Base-by-base conservation (phyloP, 2,888 invertebrate species). In the Subacronicta megacephala region DNA sequence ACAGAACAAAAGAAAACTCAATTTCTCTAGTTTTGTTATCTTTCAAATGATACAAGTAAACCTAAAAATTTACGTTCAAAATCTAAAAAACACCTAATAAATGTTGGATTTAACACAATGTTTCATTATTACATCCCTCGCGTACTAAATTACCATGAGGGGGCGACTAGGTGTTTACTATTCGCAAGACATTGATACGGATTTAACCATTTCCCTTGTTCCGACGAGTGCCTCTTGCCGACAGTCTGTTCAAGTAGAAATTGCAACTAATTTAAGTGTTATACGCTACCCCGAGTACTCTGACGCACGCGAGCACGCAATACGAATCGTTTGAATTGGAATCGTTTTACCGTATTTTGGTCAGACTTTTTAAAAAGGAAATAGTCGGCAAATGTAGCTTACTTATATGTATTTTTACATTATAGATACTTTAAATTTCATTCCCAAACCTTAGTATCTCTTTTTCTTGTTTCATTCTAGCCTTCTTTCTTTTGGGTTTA, bases 211-310 rank as follows among this genome's bases (percentile, higher is more conserved):
- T 91, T 91, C 89, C 89, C 81, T 83, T 90, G 84, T 78, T 79
- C 83, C 78, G 81, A 78, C 87, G 83, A 90, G 87, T 88, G 89
- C 78, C 84, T 88, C 85, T 88, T 81, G 80, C 84, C 78, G 81
- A 80, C 82, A 81, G 83, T 80, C 83, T 82, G 85, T 89, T 89
- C 85, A 85, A 92, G 89, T 88, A 87, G 90, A 93, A 92, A 93
- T 91, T 92, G 92, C 90, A 89, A 90, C 89, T 90, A 92, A 92
- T 92, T 94, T 93, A 90, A 92, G 90, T 90, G 89, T 89, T 87
- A n/a, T n/a, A 88, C 90, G 86, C 83, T 87, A 84, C 87, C 87
- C 85, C 87, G 84, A 87, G 88, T 90, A 78, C 83, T 76, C 83
- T 75, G 78, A 88, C 82, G 82, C 93, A 94, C 94, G 93, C 94